Conservation (phyloP, 2,797 vertebrate genomes). For the Capromys pilorides region DNA sequence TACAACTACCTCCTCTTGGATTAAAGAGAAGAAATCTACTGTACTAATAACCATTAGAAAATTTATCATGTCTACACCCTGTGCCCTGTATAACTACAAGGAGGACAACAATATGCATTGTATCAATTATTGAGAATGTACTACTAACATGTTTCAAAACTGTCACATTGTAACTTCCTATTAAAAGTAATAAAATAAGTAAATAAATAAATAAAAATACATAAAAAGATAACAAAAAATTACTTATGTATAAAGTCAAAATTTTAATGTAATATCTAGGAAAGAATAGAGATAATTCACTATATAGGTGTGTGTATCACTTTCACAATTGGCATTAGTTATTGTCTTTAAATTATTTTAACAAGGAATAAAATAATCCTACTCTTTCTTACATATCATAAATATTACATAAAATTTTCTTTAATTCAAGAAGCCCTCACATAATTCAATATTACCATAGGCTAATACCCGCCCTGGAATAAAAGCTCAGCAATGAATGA, state of each 20-base stretch:
- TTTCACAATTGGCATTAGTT: neutral
- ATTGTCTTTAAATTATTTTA: constrained; percentile 23
- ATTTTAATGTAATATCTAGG: neutral
- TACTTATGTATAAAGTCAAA: neutral
- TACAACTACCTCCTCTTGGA: too few species aligned
- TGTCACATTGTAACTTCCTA: too few species aligned
- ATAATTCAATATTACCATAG: neutral
- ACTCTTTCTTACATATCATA: neutral
- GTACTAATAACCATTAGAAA: too few species aligned
- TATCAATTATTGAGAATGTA: too few species aligned
- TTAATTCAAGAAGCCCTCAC: neutral
- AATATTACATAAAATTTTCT: neutral
- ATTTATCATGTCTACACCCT: too few species aligned
- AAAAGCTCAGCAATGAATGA: neutral
- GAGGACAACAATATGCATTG: too few species aligned
- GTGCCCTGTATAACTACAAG: too few species aligned
- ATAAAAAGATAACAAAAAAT: too few species aligned
- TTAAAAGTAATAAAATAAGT: too few species aligned
- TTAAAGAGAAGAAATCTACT: too few species aligned
- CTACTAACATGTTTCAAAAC: too few species aligned
- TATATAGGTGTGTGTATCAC: neutral
- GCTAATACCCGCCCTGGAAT: neutral
- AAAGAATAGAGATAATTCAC: neutral
- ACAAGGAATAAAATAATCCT: neutral
- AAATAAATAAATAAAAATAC: too few species aligned